These are phyloP conservation scores for Hyaena hyaena DNA, from an alignment of 2,113 vertebrate species.

Conservation along the genomic window DNA sequence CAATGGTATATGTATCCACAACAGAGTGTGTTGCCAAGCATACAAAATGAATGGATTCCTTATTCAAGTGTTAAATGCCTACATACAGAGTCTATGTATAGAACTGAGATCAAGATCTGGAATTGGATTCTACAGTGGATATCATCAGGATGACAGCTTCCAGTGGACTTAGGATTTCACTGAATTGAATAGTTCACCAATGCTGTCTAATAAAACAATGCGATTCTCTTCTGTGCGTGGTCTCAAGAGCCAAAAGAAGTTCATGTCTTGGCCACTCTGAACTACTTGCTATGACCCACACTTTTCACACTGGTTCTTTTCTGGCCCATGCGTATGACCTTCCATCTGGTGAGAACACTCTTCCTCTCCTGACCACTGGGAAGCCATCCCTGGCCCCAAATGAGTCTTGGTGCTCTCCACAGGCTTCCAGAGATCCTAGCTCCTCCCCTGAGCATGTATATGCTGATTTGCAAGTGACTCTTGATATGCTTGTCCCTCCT, in stretches of 20 bases:
- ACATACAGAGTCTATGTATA: background rate
- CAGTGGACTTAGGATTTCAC: background rate
- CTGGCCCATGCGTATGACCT: background rate
- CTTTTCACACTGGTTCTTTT: background rate
- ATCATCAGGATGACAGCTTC: background rate
- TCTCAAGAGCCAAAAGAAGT: background rate
- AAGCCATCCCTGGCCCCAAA: background rate
- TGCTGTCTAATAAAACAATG: background rate
- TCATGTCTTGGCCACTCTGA: background rate
- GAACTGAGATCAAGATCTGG: background rate
- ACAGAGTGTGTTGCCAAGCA: background rate
- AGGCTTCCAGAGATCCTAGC: background rate
- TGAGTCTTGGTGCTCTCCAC: no score
- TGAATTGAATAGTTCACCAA: background rate
- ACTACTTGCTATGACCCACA: background rate
- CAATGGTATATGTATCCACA: background rate
- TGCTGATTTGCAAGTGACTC: background rate
- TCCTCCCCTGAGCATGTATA: no score
- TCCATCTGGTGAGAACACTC: background rate
- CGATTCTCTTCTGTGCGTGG: background rate
- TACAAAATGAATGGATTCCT: constrained; percentile 20
- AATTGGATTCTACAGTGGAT: background rate
- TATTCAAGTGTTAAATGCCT: background rate
- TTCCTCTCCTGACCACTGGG: background rate
- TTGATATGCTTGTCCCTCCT: background rate